Evolutionary conservation across 2,113 vertebrate genomes (phyloP).

Genomic region (Triplophysa rosa): DNA sequence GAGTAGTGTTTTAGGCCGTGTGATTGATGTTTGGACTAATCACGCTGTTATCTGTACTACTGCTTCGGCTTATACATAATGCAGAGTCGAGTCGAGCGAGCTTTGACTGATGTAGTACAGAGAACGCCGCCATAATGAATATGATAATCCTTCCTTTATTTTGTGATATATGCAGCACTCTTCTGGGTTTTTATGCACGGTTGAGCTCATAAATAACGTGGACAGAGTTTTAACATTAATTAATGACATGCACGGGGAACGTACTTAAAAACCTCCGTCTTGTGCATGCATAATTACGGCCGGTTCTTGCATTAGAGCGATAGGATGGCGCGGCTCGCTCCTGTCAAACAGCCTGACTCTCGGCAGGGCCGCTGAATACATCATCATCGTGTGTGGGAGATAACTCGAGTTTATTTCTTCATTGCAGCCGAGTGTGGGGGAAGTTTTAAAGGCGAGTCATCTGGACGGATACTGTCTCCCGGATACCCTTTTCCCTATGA

Average conservation of each 20-base stretch:
- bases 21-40: not conserved
- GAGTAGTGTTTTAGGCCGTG: not conserved
- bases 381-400: not conserved
- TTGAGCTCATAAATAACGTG: slow-evolving; percentile 48
- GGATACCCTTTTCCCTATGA: slow-evolving; percentile 98
- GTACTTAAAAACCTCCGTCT: slow-evolving; percentile 10
- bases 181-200: slow-evolving; percentile 40
- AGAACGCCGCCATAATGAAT: slow-evolving; percentile 12
- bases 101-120: slow-evolving; percentile 10
- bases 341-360: slow-evolving; percentile 1
- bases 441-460: slow-evolving; percentile 90
- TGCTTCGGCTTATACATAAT: slow-evolving; percentile 4
- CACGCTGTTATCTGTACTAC: not conserved
- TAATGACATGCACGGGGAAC: slow-evolving; percentile 49
- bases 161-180: slow-evolving; percentile 56
- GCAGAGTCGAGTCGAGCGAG: not conserved
- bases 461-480: slow-evolving; percentile 93
- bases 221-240: slow-evolving; percentile 61
- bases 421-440: slow-evolving; percentile 92
- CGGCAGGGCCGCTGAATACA: not conserved
- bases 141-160: slow-evolving; percentile 53
- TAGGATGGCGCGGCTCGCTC: not conserved
- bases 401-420: slow-evolving; percentile 36
- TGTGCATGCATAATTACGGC: slow-evolving; percentile 14
- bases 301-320: not conserved